A percentile compares a stretch with the other conserved stretches of the same genome.
phyloP scores from a whole-genome alignment of 2,797 vertebrate species.

The Taeniopygia guttata region DNA sequence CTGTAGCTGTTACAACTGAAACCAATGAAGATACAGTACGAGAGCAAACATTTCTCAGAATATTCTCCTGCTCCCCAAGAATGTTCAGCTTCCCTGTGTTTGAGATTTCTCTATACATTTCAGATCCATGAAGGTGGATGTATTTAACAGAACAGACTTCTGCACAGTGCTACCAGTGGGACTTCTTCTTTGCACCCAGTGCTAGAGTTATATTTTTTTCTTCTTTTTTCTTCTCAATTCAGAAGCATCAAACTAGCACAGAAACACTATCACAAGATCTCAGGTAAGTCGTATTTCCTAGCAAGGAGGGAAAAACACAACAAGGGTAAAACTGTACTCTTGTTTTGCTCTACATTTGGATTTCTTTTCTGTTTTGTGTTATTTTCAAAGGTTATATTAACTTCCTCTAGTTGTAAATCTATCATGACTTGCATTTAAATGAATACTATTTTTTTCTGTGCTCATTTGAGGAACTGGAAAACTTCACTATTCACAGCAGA shows the following conservation, averaged over 20 bases:
- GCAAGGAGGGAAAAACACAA: background rate
- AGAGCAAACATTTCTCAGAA: background rate
- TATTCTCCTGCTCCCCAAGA: background rate
- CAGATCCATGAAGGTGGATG: background rate
- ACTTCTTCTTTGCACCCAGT: background rate
- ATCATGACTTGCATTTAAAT: conserved; percentile 15
- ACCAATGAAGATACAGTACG: background rate
- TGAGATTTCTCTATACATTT: background rate
- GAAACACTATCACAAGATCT: background rate
- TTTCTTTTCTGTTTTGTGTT: background rate
- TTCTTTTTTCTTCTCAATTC: background rate
- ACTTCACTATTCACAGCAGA: background rate
- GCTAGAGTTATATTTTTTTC: background rate
- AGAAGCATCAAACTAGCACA: background rate
- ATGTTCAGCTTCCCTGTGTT: background rate
- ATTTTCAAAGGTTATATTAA: conserved; percentile 36
- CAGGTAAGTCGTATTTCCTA: background rate
- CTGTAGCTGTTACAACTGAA: background rate
- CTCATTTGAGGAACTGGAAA: conserved; percentile 3
- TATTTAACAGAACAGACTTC: background rate
- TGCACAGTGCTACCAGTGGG: background rate
- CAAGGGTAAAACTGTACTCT: background rate
- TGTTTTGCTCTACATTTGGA: background rate
- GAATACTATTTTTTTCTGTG: conserved; percentile 13
- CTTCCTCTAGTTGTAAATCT: conserved; percentile 40